Evolutionary conservation across 2,113 vertebrate genomes (phyloP), one percentile per base, ranked within the genome.

Genomic region (Elanoides forficatus): DNA sequence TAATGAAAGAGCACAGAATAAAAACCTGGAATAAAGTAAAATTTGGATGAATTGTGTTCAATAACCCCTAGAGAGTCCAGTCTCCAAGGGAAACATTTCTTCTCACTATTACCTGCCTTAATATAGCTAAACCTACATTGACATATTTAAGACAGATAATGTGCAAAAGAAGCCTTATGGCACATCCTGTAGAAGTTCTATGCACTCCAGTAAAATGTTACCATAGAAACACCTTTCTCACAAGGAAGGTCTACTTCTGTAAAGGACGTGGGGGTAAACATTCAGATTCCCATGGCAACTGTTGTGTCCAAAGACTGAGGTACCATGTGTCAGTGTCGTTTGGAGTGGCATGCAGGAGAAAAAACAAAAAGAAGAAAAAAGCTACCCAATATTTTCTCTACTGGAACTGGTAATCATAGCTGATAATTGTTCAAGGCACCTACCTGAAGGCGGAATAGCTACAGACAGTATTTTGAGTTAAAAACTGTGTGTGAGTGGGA

Each of bases 201-300:
- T 47, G 92, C 93, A 96, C 96, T 95, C 90, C 96, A 96, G 96
- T 93, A 96, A 96, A 97, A 90, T 60, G 98, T 98, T 97, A 90
- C 98, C 95, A 98, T 98, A 97, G 98, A 97, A 98, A 98, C 93
- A 63, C 81, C 65, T 92, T 88, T 92, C 95, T 92, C 93, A 96
- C 72, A 84, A 95, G 95, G 91, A 97, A 97, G 93, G 97, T 91
- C 83, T 95, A 96, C 83, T 97, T 94, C 62, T 90, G 83, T 93
- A 97, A 96, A 97, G 94, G 93, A 97, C 88, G 79, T 86, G 86
- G 96, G 96, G 63, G 95, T 95, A 93, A 78, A 94, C 96, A 97
- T 97, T 95, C 93, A 89, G 88, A 97, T 98, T 98, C 95, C 97
- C 96, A 96, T 97, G 94, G 94, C 87, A 98, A 98, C 97, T 97